Conservation (phyloP, 2,888 invertebrate genomes). For the Lepas anatifera region DNA sequence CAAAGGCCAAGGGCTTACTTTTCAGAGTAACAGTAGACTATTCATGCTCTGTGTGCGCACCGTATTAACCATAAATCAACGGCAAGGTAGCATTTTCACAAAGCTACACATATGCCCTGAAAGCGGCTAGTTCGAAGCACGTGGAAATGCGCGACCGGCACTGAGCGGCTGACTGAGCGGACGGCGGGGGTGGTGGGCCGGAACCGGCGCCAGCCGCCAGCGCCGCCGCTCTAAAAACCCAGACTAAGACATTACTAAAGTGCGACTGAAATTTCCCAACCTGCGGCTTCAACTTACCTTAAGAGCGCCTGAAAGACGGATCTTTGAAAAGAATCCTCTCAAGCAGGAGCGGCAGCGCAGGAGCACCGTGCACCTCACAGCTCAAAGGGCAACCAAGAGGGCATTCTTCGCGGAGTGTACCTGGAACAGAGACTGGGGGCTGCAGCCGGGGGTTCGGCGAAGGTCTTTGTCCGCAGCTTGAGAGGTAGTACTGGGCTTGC, state of each 20-base stretch:
- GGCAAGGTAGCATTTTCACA: too few relatives aligned
- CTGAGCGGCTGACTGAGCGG: too few relatives aligned
- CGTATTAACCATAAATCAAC: too few relatives aligned
- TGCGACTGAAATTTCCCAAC: not conserved
- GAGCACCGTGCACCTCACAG: not conserved
- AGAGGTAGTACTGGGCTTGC: not conserved
- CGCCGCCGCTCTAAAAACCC: not conserved
- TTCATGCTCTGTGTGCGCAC: too few relatives aligned
- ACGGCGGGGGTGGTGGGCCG: too few relatives aligned
- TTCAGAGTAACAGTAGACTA: too few relatives aligned
- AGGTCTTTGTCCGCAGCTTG: not conserved
- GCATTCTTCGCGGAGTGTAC: slow-evolving; percentile 3
- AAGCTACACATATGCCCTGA: too few relatives aligned
- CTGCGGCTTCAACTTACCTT: too few relatives aligned
- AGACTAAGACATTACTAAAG: not conserved
- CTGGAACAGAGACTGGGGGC: not conserved
- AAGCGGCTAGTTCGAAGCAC: too few relatives aligned
- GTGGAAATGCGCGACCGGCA: too few relatives aligned
- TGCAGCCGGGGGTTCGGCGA: not conserved
- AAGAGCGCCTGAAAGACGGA: not conserved
- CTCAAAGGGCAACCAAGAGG: not conserved
- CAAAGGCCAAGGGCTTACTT: too few relatives aligned
- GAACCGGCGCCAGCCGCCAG: not conserved
- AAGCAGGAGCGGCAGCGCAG: not conserved
- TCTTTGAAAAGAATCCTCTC: not conserved